A percentile compares a stretch with the other conserved stretches of the same genome.
phyloP scores from a whole-genome alignment of 2,113 vertebrate species.

The Rhegmatorhina hoffmannsi region DNA sequence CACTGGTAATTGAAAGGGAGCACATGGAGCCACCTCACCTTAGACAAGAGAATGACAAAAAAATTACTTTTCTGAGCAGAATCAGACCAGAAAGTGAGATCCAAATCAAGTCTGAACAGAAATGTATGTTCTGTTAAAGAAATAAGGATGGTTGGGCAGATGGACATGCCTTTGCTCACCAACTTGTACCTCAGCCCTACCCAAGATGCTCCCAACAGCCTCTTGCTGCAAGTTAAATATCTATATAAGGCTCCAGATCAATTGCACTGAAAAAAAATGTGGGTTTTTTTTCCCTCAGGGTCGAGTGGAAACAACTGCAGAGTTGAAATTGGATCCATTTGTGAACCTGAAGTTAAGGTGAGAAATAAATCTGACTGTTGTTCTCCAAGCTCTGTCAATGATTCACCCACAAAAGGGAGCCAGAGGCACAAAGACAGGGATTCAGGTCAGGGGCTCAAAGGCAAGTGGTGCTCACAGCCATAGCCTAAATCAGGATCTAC shows the following conservation, averaged over 20 bases:
- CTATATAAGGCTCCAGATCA: neutral
- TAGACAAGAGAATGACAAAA: neutral
- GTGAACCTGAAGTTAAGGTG: neutral
- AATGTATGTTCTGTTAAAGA: neutral
- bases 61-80: neutral
- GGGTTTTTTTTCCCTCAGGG: neutral
- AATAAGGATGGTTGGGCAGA: neutral
- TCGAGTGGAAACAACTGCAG: neutral
- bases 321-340: neutral
- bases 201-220: neutral
- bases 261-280: rapidly evolving
- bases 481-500: too few relatives aligned
- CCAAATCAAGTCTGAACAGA: neutral
- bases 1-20: rapidly evolving
- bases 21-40: neutral
- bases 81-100: neutral
- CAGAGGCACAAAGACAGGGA: neutral
- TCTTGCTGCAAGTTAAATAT: neutral
- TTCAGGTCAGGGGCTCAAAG: neutral
- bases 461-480: neutral
- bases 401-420: neutral
- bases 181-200: neutral
- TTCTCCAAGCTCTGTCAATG: neutral
- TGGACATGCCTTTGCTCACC: neutral
- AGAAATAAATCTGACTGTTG: neutral